Conservation (phyloP, 2,797 vertebrate genomes). For the Coracias cyanogaster region DNA sequence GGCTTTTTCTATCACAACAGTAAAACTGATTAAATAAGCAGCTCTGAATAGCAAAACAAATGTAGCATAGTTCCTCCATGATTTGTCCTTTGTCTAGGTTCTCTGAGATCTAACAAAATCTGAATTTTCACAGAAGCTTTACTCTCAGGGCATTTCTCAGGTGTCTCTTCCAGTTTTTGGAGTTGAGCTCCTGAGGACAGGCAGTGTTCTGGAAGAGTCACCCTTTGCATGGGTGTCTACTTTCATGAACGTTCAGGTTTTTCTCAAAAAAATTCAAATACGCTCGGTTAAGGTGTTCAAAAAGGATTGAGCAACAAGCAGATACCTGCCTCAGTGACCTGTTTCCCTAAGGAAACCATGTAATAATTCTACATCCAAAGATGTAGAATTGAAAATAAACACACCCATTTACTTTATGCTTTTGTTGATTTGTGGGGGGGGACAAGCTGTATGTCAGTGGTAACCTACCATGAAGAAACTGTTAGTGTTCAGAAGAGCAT, state of each 20-base stretch:
- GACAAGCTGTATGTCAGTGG: rapidly evolving
- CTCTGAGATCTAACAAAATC: not conserved
- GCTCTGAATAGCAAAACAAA: not conserved
- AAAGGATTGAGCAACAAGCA: not conserved
- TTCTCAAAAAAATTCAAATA: not conserved
- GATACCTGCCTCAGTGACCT: not conserved
- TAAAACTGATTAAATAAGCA: not conserved
- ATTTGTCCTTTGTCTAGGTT: not conserved
- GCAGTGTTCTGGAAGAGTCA: not conserved
- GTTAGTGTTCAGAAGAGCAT: not conserved
- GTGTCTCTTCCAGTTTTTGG: not conserved
- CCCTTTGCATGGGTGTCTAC: not conserved
- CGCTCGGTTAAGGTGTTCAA: not conserved
- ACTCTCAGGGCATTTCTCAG: not conserved
- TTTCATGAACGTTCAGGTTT: not conserved
- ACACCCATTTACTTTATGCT: not conserved
- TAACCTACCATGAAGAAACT: not conserved
- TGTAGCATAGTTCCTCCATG: not conserved
- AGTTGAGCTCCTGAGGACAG: not conserved
- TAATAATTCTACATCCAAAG: not conserved
- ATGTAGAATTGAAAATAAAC: not conserved
- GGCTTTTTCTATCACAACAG: not conserved
- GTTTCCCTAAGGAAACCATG: not conserved
- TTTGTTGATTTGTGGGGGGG: not conserved
- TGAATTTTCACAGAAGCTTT: not conserved